Base-by-base conservation (phyloP, 2,888 invertebrate genomes). In the Nysson spinosus region DNA sequence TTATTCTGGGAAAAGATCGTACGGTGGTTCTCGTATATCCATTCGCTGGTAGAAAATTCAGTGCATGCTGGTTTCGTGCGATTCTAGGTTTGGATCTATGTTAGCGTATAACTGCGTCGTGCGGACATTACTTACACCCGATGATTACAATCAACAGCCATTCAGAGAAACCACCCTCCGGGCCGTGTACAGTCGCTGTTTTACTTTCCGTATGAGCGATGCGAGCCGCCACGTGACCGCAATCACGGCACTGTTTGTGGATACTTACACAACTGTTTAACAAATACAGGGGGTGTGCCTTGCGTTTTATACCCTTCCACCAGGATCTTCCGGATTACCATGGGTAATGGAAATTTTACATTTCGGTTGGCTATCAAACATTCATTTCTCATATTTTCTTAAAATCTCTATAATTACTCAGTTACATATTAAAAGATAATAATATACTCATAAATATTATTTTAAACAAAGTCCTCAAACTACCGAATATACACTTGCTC, bases 131-230 rank as follows among this genome's bases (percentile, higher is more conserved):
- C 84, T 87, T 85, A 85, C 85, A 82, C 77, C 80, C 80, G 79
- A 82, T 81, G 86, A 86, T 86, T 85, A 83, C 86, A 87, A 87
- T 87, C 87, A 85, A 82, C 80, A 80, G 77, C 83, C 78, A 87
- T 87, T 86, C 85, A 86, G 79, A 79, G 83, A 80, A 85, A 83
- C 76, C 80, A 84, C 80, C 83, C 80, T 78, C 78, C 75, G 69
- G 72, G 72, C 63, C 73, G 72, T 67, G 65, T 65, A 58, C 60
- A 46, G 62, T 68, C 77, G 75, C 75, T 82, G 83, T 84, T 85
- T 84, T 83, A 83, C 81, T 84, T 82, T 81, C 73, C 79, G 74
- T 79, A 73, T 74, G 83, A 83, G 79, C 77, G 81, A 82, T 74
- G 80, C 81, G 78, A 81, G 78, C 75, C 75, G 86, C 81, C 86